Evolutionary conservation across 1,140 invertebrate species (phyloP).

Genomic region (Drosophila orena): DNA sequence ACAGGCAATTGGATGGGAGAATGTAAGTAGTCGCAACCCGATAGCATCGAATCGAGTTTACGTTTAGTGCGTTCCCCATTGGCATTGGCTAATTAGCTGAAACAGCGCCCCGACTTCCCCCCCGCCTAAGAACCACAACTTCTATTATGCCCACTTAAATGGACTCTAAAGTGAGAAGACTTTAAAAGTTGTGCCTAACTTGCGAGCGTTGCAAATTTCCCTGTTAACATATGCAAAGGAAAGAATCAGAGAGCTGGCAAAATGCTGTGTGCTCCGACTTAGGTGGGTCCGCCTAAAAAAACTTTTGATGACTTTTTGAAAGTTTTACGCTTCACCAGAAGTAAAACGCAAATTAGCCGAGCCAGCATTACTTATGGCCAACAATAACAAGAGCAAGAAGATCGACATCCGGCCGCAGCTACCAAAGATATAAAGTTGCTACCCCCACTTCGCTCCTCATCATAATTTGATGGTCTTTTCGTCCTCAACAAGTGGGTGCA

Average conservation of each 20-base stretch:
- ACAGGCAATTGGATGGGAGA: conserved; percentile 33
- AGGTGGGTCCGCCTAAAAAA: conserved; percentile 59
- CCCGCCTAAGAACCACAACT: conserved; percentile 13
- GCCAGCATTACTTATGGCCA: conserved; percentile 15
- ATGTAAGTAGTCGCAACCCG: conserved; percentile 53
- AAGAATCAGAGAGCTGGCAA: conserved; percentile 26
- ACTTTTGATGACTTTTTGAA: conserved; percentile 81
- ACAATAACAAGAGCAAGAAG: conserved; percentile 24
- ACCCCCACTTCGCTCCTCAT: not conserved
- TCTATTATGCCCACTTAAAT: conserved; percentile 56
- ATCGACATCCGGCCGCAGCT: conserved; percentile 30
- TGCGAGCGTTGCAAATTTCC: conserved; percentile 39
- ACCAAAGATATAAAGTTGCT: conserved; percentile 18
- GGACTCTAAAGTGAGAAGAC: conserved; percentile 26
- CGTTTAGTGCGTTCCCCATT: conserved; percentile 63
- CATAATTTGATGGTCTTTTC: conserved; percentile 36
- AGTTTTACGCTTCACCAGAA: conserved; percentile 66
- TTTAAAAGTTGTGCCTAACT: conserved; percentile 52
- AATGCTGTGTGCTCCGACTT: conserved; percentile 31
- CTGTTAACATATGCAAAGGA: conserved; percentile 59
- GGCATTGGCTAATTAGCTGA: conserved; percentile 64
- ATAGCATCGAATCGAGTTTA: conserved; percentile 78
- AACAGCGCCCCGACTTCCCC: conserved; percentile 3
- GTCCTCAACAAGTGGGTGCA: conserved; percentile 26
- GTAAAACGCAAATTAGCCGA: conserved; percentile 67